Evolutionary conservation across 2,888 invertebrate species (phyloP).

Genomic region (Chloromyia formosa): DNA sequence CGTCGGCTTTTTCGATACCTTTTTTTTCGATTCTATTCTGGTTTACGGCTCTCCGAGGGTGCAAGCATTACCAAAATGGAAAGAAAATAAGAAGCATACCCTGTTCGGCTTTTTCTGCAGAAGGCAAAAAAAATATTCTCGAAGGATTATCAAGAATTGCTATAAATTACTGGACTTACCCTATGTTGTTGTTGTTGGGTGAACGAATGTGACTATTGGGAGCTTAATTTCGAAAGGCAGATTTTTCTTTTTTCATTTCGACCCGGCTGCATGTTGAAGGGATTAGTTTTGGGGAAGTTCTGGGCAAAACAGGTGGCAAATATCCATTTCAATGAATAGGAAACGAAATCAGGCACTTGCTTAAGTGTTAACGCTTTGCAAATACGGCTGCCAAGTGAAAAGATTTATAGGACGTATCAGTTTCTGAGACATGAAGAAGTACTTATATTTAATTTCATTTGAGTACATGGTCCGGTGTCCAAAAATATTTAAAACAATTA

Average conservation of each 20-base stretch:
- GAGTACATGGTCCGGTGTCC: too few relatives aligned
- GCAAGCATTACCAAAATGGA: background rate
- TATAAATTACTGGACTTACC: constrained; percentile 45
- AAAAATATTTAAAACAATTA: too few relatives aligned
- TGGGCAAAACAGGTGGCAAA: background rate
- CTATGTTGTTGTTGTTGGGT: background rate
- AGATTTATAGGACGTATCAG: background rate
- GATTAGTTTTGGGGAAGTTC: background rate
- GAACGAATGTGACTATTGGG: constrained; percentile 4
- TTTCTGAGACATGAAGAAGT: too few relatives aligned
- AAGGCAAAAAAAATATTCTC: constrained; percentile 25
- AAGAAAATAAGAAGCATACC: constrained; percentile 7
- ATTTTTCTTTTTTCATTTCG: background rate
- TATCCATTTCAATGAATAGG: background rate
- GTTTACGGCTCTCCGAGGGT: background rate
- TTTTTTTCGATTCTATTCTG: constrained; percentile 6
- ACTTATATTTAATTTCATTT: too few relatives aligned
- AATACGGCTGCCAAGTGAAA: background rate
- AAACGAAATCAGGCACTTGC: background rate
- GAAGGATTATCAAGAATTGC: constrained; percentile 47
- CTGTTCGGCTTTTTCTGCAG: background rate
- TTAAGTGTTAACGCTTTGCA: background rate
- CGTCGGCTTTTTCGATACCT: background rate
- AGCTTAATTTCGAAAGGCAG: constrained; percentile 7
- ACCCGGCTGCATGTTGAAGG: background rate